Evolutionary conservation across 2,797 vertebrate genomes (phyloP).

Genomic region (Lithobates pipiens): DNA sequence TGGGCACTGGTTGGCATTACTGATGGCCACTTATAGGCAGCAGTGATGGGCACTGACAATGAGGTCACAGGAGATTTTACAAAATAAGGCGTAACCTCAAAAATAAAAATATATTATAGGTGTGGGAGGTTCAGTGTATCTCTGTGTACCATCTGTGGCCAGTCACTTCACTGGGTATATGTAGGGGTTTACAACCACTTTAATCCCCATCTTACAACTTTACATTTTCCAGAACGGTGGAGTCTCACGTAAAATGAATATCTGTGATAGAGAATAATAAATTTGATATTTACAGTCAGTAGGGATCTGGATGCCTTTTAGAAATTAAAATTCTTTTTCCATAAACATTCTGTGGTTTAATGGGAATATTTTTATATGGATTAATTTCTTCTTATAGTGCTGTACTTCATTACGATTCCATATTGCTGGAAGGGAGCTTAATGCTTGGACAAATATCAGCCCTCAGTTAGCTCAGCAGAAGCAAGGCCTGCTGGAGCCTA

Average conservation of each 20-base stretch:
- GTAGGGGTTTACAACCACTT: too few species aligned
- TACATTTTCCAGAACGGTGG: neutral
- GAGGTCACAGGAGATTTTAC: too few species aligned
- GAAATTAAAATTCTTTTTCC: neutral
- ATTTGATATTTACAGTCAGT: neutral
- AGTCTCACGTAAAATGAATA: neutral
- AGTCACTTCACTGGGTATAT: too few species aligned
- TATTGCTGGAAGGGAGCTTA: constrained; percentile 2
- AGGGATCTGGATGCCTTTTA: neutral
- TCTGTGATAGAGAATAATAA: neutral
- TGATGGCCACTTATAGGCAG: too few species aligned
- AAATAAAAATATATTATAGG: too few species aligned
- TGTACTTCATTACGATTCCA: neutral
- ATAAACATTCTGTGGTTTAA: neutral
- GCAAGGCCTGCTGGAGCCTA: constrained; percentile 28
- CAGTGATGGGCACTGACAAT: too few species aligned
- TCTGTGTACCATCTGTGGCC: too few species aligned
- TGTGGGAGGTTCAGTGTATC: too few species aligned
- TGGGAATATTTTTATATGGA: neutral
- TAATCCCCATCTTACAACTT: neutral
- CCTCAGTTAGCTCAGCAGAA: constrained; percentile 18
- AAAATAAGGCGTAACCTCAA: too few species aligned
- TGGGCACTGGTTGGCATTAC: too few species aligned
- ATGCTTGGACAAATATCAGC: constrained; percentile 30
- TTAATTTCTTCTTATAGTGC: neutral